Evolutionary conservation across 2,797 vertebrate genomes (phyloP), one percentile per base, ranked within the genome.

Genomic region (Cetoscarus ocellatus): DNA sequence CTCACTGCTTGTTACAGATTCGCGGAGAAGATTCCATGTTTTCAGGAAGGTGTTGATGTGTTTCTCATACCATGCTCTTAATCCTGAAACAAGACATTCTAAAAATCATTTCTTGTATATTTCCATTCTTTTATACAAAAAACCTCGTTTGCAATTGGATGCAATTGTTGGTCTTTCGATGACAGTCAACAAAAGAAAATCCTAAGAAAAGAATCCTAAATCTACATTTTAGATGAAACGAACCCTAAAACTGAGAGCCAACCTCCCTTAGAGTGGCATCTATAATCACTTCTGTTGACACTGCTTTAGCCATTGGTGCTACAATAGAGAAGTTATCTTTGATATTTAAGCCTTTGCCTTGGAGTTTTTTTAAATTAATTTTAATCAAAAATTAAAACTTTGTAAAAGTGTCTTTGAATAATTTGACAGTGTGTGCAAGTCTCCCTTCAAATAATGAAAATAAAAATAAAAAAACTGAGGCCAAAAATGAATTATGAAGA

Each of bases 1-100:
- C 78, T 85, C 65, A 85, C 77, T 50, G 59, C 39, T 55, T 57
- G 51, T 48, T 0, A 87, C 77, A 0, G 95, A 96, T 6, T 73
- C 68, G 57, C 95, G 93, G 66, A 97, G 92, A 56, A 92, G 90
- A 86, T 98, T 97, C 97, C 97, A 98, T 0, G 95, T 93, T 2
- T 86, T 88, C 54, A 97, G 83, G 67, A 96, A 97, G 44, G 86
- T 47, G 0, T 77, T 44, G 38, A 96, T 90, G 14, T 82, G 88
- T 34, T 86, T 83, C 17, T 76, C 57, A 35, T 93, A 84, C 58
- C 78, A 71, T 1, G 0, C 5, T 0, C 12, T 13, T 67, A 8
- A 67, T 27, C 19, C 82, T 85, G 67, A 8, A 76, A 55, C 1
- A 63, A 62, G 0, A 65, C 1, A 38, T 56, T 40, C 39, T 10